Conservation (phyloP, 2,113 vertebrate genomes). For the Dissostichus mawsoni region DNA sequence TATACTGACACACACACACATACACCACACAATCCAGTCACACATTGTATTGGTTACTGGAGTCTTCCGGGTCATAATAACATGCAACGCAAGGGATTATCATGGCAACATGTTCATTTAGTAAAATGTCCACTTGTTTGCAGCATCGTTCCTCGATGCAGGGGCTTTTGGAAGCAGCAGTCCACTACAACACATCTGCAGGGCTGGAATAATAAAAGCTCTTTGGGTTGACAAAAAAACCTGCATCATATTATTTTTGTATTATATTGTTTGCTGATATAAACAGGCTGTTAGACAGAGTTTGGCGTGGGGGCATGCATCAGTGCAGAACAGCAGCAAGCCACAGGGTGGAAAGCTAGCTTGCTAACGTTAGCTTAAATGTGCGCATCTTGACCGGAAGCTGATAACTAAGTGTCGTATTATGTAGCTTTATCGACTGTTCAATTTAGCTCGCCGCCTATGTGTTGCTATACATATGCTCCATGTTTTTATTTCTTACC, state of each 20-base stretch:
- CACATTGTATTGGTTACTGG: fast-evolving
- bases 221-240: fast-evolving
- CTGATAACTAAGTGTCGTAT: not conserved
- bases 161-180: not conserved
- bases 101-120: not conserved
- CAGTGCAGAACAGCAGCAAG: conserved; percentile 16
- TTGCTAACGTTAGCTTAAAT: conserved; percentile 57
- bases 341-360: conserved; percentile 33
- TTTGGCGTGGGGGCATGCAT: conserved; percentile 16
- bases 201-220: not conserved
- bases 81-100: not conserved
- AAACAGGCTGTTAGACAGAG: not conserved
- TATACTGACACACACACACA: not conserved
- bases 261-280: not conserved
- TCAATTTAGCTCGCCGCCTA: fast-evolving
- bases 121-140: conserved; percentile 41
- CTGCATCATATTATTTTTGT: fast-evolving
- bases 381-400: conserved; percentile 40
- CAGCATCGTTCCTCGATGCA: conserved; percentile 10
- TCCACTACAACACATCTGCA: not conserved
- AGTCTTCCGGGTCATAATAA: not conserved
- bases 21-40: not conserved
- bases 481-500: conserved; percentile 41
- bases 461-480: fast-evolving
- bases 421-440: not conserved